These are phyloP conservation scores for Oxytorus armatus DNA, from an alignment of 2,888 invertebrate species.

Conservation along the genomic window DNA sequence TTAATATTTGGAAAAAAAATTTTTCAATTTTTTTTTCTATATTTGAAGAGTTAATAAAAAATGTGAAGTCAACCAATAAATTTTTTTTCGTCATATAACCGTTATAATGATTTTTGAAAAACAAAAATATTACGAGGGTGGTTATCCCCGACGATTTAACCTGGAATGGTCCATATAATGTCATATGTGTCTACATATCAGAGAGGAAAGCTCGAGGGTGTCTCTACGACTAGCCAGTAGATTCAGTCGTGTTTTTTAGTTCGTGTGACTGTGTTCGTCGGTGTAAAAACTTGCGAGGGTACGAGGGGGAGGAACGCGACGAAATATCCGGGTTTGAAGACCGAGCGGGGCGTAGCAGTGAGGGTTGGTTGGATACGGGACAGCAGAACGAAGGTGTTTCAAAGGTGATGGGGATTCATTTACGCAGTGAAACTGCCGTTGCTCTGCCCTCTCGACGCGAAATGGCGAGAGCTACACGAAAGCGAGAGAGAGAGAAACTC, in stretches of 20 bases:
- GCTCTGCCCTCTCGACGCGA: conserved; percentile 10
- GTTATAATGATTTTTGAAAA: neutral
- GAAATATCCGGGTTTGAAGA: conserved; percentile 14
- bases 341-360: neutral
- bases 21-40: too few relatives aligned
- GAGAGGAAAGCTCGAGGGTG: conserved; percentile 14
- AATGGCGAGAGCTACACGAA: conserved; percentile 19
- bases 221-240: conserved; percentile 14
- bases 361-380: neutral
- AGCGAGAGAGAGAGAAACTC: conserved; percentile 7
- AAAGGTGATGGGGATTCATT: conserved; percentile 61
- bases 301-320: conserved; percentile 4
- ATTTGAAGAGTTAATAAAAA: too few relatives aligned
- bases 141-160: neutral
- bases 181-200: neutral
- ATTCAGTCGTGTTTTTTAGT: neutral
- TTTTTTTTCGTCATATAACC: too few relatives aligned
- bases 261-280: neutral
- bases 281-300: conserved; percentile 15
- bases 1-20: too few relatives aligned
- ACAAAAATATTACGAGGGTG: too few relatives aligned
- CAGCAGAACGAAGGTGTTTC: conserved; percentile 36
- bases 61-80: too few relatives aligned
- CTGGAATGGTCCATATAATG: neutral
- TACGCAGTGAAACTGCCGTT: conserved; percentile 27